Evolutionary conservation across 2,113 vertebrate species (phyloP).

Genomic region (Rhea pennata): DNA sequence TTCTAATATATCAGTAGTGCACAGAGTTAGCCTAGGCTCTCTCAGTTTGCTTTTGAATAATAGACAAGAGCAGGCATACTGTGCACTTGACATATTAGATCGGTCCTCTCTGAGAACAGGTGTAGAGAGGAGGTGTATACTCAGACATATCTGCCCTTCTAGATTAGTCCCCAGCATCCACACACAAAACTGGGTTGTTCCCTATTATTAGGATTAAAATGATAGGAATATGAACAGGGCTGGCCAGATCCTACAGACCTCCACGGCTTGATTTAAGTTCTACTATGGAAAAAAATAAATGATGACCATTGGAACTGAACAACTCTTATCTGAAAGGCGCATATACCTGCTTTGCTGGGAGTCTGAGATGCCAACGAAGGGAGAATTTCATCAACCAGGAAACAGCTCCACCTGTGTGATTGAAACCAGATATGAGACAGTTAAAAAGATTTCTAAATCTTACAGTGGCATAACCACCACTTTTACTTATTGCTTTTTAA

Average conservation of each 20-base stretch:
- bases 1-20: background rate
- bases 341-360: background rate
- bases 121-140: background rate
- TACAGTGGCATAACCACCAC: background rate
- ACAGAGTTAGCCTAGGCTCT: background rate
- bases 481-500: background rate
- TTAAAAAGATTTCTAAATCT: background rate
- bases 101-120: background rate
- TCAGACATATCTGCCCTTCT: background rate
- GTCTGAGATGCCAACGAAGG: background rate
- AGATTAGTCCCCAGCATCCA: background rate
- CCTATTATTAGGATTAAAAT: background rate
- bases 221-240: background rate
- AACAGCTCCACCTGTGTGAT: slow-evolving; percentile 32
- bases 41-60: background rate
- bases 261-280: background rate
- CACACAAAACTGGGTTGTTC: background rate
- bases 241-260: background rate
- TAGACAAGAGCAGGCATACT: background rate
- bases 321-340: background rate
- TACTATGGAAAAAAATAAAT: background rate
- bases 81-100: background rate
- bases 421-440: background rate
- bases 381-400: slow-evolving; percentile 8
- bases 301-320: background rate